Evolutionary conservation across 2,888 invertebrate genomes (phyloP), one percentile per base, ranked within the genome.

Genomic region (Phasia obesa): DNA sequence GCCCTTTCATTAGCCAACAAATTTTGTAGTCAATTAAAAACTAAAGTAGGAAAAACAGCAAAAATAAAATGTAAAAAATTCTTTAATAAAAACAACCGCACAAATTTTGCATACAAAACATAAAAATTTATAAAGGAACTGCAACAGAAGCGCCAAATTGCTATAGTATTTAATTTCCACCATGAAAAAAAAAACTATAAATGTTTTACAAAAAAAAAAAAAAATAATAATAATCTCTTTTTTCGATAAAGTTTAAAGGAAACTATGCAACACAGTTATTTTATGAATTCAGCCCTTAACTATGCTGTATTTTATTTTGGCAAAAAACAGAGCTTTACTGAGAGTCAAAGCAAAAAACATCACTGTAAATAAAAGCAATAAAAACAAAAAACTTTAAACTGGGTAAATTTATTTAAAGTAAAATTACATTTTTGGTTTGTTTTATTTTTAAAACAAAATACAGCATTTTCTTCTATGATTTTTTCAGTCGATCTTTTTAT

Each of bases 21-120:
- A 47, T 62, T 55, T 73, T 71, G 84, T 82, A 88, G 86, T 86
- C 89, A 89, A 89, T 88, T 88, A 89, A 88, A 87, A 89, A 88
- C 89, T 88, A 87, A 6, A 35, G 35, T 11, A 81, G 38, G 51
- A 65, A 42, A 62, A 76, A 44, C 21, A 42, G 9, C 15, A 15
- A 2, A 42, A 64, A 76, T 51, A 27, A 74, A 38, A 75, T 55
- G 49, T 53, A 70, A 21, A 59, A 75, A 75, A 31, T 31, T 51
- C 59, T 7, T n/a, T 42, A 49, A 25, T 13, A 47, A 73, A 73
- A 67, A 21, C 19, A 15, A 17, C 27, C 13, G 27, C 59, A 23
- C 42, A 53, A 55, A 38, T 23, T 11, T 27, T 23, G 6, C 53
- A 38, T 7, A 65, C 3, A 49, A 21, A 60, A 9, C 9, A 15